phyloP scores from a whole-genome alignment of 2,797 vertebrate genomes.

The Chromobotia macracanthus region DNA sequence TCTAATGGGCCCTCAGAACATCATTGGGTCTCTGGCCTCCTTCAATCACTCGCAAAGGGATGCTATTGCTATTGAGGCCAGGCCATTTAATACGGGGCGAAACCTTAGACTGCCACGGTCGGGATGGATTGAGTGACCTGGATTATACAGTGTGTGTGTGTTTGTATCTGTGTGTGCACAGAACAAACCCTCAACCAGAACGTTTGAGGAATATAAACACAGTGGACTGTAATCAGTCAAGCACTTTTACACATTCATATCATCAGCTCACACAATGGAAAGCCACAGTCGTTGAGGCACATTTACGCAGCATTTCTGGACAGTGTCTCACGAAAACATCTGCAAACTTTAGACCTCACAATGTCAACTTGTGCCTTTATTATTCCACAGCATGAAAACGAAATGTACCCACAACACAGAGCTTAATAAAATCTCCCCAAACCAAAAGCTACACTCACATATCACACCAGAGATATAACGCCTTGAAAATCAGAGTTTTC shows the following conservation, averaged over 20 bases:
- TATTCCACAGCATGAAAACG: conserved; percentile 61
- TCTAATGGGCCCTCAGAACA: conserved; percentile 66
- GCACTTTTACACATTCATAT: conserved; percentile 8
- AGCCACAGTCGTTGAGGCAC: conserved; percentile 4
- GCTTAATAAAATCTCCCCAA: conserved; percentile 65
- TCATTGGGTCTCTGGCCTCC: conserved; percentile 68
- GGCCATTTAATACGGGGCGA: conserved; percentile 78
- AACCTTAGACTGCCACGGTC: conserved; percentile 75
- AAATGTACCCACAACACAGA: conserved; percentile 63
- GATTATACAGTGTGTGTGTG: conserved; percentile 55
- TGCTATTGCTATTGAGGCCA: conserved; percentile 75
- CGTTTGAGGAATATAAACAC: conserved; percentile 3
- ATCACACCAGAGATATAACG: conserved; percentile 60
- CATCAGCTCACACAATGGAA: not conserved
- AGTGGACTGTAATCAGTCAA: not conserved
- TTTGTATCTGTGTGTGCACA: conserved; percentile 40
- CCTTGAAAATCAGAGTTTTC: conserved; percentile 57
- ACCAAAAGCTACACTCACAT: conserved; percentile 56
- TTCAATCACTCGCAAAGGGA: conserved; percentile 70
- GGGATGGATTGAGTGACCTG: conserved; percentile 71
- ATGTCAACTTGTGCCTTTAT: conserved; percentile 58
- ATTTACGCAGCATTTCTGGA: conserved; percentile 8
- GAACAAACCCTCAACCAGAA: conserved; percentile 19
- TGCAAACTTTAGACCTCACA: conserved; percentile 57
- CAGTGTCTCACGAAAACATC: conserved; percentile 59